Conservation (phyloP, 2,888 invertebrate species). For the Caradrina kadenii region DNA sequence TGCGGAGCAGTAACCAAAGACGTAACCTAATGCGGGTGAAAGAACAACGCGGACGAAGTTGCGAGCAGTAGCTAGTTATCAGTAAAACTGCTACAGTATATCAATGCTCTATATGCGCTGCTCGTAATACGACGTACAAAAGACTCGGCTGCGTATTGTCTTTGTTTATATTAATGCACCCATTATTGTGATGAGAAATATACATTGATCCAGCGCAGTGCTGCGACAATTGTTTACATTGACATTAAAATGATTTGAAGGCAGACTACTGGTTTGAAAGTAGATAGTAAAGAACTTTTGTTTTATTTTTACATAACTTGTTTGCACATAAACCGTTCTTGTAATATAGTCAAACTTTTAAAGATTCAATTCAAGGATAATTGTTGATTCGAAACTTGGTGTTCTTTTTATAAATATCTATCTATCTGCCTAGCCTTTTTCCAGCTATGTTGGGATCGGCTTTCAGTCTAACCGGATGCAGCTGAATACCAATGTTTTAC, state of each 20-base stretch:
- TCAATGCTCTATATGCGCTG: background rate
- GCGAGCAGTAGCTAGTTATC: too few species aligned
- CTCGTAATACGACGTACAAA: constrained; percentile 56
- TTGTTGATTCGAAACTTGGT: too few species aligned
- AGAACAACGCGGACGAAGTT: too few species aligned
- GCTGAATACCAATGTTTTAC: too few species aligned
- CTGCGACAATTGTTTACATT: constrained; percentile 30
- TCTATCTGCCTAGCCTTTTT: too few species aligned
- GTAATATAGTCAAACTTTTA: too few species aligned
- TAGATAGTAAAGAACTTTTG: constrained; percentile 2
- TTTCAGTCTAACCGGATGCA: too few species aligned
- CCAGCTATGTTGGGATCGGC: too few species aligned
- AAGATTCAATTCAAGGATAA: too few species aligned
- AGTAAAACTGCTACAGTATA: background rate
- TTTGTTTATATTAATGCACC: constrained; percentile 70
- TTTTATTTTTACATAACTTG: background rate
- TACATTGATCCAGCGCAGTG: constrained; percentile 49
- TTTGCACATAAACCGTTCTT: too few species aligned
- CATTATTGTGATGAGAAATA: constrained; percentile 73
- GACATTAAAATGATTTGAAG: constrained; percentile 32
- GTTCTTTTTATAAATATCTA: background rate
- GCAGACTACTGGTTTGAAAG: background rate
- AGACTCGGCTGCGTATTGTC: constrained; percentile 59
- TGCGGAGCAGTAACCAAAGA: too few species aligned
- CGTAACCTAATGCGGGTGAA: too few species aligned